phyloP scores from a whole-genome alignment of 2,797 vertebrate species.

The Chiloscyllium punctatum region DNA sequence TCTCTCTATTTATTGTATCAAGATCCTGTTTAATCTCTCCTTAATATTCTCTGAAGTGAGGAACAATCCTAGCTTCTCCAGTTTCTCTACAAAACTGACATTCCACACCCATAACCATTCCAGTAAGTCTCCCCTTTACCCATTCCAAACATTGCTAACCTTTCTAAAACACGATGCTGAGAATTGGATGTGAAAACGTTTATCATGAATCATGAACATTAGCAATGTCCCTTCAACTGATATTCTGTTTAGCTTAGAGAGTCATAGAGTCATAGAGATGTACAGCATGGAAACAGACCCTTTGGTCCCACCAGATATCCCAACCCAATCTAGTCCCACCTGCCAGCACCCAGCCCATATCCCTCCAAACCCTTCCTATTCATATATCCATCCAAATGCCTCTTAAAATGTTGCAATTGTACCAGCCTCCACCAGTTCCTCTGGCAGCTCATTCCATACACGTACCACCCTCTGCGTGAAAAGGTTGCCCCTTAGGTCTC shows the following conservation, averaged over 20 bases:
- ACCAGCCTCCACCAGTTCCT: no score
- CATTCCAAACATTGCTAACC: neutral
- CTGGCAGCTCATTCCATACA: no score
- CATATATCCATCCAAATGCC: no score
- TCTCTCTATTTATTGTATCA: neutral
- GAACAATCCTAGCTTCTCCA: neutral
- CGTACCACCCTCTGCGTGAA: no score
- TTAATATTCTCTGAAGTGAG: neutral
- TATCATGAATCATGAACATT: neutral
- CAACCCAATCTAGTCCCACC: no score
- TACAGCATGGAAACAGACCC: no score
- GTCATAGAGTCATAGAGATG: no score
- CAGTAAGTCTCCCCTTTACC: neutral
- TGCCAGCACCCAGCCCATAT: no score
- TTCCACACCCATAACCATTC: neutral
- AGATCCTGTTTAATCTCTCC: neutral
- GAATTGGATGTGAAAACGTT: neutral
- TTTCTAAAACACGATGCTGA: neutral
- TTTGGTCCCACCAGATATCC: no score
- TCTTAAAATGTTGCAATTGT: no score
- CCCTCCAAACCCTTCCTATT: no score
- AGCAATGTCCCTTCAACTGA: neutral
- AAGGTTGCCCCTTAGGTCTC: no score
- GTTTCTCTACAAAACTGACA: neutral
- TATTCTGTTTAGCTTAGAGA: neutral